Conservation (phyloP, 1,140 invertebrate genomes). For the Uloborus diversus region DNA sequence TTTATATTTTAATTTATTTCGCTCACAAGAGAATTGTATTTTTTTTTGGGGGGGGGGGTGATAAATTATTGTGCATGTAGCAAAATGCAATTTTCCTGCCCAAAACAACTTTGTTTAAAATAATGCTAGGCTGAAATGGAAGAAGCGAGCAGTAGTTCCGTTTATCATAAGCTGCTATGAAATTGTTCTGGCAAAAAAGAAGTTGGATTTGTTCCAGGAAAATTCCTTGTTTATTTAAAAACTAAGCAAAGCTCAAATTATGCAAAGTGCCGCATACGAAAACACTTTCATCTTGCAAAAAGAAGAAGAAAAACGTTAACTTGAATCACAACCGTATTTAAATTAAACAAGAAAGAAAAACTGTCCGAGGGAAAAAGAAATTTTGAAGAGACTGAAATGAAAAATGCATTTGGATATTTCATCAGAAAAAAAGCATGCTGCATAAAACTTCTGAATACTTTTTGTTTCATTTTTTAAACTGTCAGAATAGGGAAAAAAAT, state of each 20-base stretch:
- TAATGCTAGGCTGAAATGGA: neutral
- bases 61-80: too few species aligned
- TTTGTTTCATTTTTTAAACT: too few species aligned
- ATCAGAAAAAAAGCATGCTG: neutral
- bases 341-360: conserved; percentile 11
- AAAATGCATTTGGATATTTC: conserved; percentile 6
- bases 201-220: conserved; percentile 16
- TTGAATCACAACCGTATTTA: conserved; percentile 14
- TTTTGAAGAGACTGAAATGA: neutral
- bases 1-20: too few species aligned
- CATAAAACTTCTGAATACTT: too few species aligned
- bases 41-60: too few species aligned
- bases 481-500: neutral
- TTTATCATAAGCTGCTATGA: conserved; percentile 41
- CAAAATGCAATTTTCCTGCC: too few species aligned
- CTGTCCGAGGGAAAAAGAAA: neutral
- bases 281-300: neutral
- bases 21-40: too few species aligned
- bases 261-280: conserved; percentile 10
- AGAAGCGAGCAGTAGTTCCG: neutral
- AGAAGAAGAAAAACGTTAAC: neutral
- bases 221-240: conserved; percentile 6
- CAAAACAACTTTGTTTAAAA: neutral
- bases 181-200: conserved; percentile 21
- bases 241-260: neutral